Evolutionary conservation across 2,888 invertebrate genomes (phyloP).

Genomic region (Herminia tarsipennalis): DNA sequence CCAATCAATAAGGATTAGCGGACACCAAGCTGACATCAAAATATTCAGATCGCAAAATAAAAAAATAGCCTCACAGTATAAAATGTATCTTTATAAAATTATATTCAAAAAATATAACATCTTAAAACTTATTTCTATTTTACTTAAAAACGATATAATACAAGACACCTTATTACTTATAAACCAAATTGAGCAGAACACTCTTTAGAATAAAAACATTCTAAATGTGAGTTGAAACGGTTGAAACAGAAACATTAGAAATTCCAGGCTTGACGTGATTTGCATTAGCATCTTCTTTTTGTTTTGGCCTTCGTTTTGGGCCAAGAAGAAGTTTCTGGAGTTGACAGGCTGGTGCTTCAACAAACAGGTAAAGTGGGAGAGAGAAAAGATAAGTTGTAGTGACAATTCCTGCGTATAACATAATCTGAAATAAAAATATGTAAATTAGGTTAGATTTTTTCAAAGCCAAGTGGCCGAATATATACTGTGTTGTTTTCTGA

Average conservation of each 20-base stretch:
- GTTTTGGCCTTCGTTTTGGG: slow-evolving; percentile 61
- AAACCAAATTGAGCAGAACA: background rate
- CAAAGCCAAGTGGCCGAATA: too few species aligned
- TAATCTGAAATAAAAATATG: slow-evolving; percentile 63
- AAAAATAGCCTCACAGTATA: background rate
- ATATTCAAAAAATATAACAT: too few species aligned
- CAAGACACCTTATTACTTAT: too few species aligned
- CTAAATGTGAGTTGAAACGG: slow-evolving; percentile 79
- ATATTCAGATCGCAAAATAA: too few species aligned
- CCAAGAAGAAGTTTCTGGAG: slow-evolving; percentile 74
- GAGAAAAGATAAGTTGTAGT: slow-evolving; percentile 68
- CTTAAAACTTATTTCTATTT: too few species aligned
- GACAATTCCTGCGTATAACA: slow-evolving; percentile 78
- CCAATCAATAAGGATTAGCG: too few species aligned
- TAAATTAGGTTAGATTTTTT: too few species aligned
- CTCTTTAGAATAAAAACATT: background rate
- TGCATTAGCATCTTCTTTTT: slow-evolving; percentile 58
- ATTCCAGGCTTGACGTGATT: slow-evolving; percentile 73
- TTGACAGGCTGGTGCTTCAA: slow-evolving; percentile 75
- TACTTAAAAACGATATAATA: too few species aligned
- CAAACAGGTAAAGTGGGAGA: slow-evolving; percentile 72
- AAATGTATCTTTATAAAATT: too few species aligned
- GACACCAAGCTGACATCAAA: too few species aligned
- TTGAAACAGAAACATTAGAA: slow-evolving; percentile 73
- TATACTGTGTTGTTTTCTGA: too few species aligned